Percentiles rank a stretch among this genome's conserved stretches.
Conservation (phyloP, 2,888 invertebrate species). For the Drosophila picticornis region DNA sequence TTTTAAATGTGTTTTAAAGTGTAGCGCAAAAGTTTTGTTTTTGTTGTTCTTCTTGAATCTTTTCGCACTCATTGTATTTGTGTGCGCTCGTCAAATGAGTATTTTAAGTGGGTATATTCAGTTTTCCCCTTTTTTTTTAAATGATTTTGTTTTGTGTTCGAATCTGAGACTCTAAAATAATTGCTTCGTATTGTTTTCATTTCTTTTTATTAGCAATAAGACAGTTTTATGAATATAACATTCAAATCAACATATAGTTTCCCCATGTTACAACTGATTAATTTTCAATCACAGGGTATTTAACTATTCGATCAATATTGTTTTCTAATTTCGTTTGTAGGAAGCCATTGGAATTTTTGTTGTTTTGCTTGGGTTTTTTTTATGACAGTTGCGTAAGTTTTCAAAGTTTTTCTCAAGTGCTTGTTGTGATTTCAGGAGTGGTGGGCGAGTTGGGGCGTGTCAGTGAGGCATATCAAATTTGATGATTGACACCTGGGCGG, state of each 20-base stretch:
- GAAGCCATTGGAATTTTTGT: slow-evolving; percentile 6
- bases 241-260: not conserved
- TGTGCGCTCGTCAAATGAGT: slow-evolving; percentile 10
- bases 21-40: slow-evolving; percentile 37
- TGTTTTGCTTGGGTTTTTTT: slow-evolving; percentile 17
- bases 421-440: slow-evolving; percentile 48
- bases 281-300: not conserved
- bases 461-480: slow-evolving; percentile 54
- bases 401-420: slow-evolving; percentile 42
- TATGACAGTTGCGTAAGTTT: slow-evolving; percentile 54
- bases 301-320: not conserved
- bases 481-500: slow-evolving; percentile 60
- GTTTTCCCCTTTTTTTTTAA: not conserved
- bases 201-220: not conserved
- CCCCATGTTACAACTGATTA: too few relatives aligned
- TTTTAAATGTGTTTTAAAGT: slow-evolving; percentile 66
- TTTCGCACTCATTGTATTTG: slow-evolving; percentile 46
- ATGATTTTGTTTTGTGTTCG: not conserved
- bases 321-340: not conserved
- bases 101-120: slow-evolving; percentile 14
- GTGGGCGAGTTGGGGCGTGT: slow-evolving; percentile 10
- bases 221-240: not conserved
- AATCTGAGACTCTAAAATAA: not conserved
- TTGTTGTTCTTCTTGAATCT: slow-evolving; percentile 18
- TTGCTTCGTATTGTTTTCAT: not conserved